A percentile compares a stretch with the other conserved stretches of the same genome.
Evolutionary conservation across 2,888 invertebrate species (phyloP).

Genomic region (Alviniconcha strummeri): DNA sequence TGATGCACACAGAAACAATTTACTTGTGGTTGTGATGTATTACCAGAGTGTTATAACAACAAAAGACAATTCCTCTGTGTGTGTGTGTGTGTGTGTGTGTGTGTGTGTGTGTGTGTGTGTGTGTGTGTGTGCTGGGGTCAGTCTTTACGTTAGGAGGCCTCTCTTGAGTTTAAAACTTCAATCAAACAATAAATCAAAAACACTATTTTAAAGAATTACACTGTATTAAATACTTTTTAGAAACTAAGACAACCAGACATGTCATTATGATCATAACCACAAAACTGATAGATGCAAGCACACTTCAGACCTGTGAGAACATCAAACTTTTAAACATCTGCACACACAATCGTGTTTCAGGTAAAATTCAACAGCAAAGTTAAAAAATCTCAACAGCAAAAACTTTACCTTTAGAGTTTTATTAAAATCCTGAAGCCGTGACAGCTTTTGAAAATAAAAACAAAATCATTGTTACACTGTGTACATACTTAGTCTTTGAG

Average conservation of each 20-base stretch:
- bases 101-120: slow-evolving; percentile 1
- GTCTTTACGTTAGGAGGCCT: not conserved
- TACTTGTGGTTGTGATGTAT: no score
- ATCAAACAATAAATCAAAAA: no score
- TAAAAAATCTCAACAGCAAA: not conserved
- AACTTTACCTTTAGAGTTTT: not conserved
- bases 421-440: not conserved
- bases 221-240: no score
- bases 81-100: slow-evolving; percentile 4
- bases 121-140: not conserved
- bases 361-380: not conserved
- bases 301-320: not conserved
- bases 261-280: not conserved
- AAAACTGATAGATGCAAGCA: not conserved
- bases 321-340: not conserved
- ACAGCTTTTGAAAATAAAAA: slow-evolving; percentile 8
- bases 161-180: no score
- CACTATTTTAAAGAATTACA: no score
- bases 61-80: not conserved
- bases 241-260: not conserved
- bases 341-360: not conserved
- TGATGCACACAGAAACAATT: no score
- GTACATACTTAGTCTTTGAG: not conserved
- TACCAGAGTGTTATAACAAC: no score
- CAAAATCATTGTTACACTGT: not conserved